Evolutionary conservation across 2,888 invertebrate genomes (phyloP), one percentile per base, ranked within the genome.

Genomic region (Aromia moschata): DNA sequence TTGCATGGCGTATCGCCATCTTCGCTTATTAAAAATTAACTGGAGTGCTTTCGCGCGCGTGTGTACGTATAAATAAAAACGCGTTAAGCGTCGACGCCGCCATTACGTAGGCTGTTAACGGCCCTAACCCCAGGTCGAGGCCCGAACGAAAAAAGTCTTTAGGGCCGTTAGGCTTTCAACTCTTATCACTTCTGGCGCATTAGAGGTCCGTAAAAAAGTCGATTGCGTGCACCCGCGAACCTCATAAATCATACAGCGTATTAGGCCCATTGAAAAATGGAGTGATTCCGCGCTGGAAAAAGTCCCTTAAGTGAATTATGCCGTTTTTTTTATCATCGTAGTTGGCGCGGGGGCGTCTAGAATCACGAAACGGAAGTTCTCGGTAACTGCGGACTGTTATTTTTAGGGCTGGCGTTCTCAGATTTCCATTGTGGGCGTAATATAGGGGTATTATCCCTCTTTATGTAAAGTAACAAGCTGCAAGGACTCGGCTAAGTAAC

Each of bases 201-300:
- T 61, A 58, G 47, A 56, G 37, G 53, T 38, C 49, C 47, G 33
- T 54, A 61, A 55, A 51, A 61, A 61, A 55, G 44, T 51, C 30
- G 57, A 58, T 64, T 62, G 64, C 64, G 62, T 64, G 64, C 31
- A 31, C 44, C n/a, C 43, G 52, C 55, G 33, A 54, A 55, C 44
- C 44, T 49, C 52, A 57, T 60, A 60, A 58, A 59, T 58, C 56
- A 59, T 44, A 49, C 37, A 41, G 58, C 49, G 59, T 62, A 31
- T 46, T 40, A 46, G 40, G 30, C 46, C 41, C 56, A 56, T 56
- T 56, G 56, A 56, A 56, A 56, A 47, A 56, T 47, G 37, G 46
- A 56, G 40, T 56, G 56, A 56, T 47, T 56, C 31, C 16, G 12
- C 51, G 20, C 47, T 7, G 51, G 11, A 15, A 40, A 40, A 51